Conservation (phyloP, 1,140 invertebrate genomes). For the Orchestia grillus region DNA sequence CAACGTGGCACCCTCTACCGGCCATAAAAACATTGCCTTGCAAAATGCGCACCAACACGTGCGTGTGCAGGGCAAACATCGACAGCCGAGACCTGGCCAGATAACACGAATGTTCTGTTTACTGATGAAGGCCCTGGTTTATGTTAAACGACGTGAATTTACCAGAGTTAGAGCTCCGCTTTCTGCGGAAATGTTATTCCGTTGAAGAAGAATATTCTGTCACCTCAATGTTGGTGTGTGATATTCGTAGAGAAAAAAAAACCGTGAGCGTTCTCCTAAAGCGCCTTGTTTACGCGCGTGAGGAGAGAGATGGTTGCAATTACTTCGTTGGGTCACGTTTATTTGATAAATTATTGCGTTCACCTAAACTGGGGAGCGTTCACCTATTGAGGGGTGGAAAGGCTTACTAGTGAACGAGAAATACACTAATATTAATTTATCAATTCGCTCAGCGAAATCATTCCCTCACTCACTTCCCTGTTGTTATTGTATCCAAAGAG, state of each 20-base stretch:
- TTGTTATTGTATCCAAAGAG: neutral
- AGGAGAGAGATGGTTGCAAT: neutral
- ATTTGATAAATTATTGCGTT: neutral
- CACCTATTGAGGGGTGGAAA: neutral
- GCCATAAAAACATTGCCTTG: neutral
- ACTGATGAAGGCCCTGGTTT: neutral
- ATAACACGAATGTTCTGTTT: neutral
- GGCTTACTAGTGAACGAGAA: neutral
- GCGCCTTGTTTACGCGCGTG: neutral
- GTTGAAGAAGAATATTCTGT: too few species aligned
- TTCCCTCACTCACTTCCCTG: neutral
- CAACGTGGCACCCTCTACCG: neutral
- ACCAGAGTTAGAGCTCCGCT: neutral
- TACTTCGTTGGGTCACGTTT: neutral
- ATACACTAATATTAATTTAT: neutral
- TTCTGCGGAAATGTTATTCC: neutral
- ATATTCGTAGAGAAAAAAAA: neutral
- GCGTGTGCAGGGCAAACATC: neutral
- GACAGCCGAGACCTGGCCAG: neutral
- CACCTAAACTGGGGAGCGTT: neutral
- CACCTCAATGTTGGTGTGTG: neutral
- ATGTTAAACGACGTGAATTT: neutral
- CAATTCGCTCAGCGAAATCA: neutral
- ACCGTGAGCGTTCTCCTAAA: neutral
- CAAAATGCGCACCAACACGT: neutral